Evolutionary conservation across 2,113 vertebrate species (phyloP).

Genomic region (Oreochromis niloticus): DNA sequence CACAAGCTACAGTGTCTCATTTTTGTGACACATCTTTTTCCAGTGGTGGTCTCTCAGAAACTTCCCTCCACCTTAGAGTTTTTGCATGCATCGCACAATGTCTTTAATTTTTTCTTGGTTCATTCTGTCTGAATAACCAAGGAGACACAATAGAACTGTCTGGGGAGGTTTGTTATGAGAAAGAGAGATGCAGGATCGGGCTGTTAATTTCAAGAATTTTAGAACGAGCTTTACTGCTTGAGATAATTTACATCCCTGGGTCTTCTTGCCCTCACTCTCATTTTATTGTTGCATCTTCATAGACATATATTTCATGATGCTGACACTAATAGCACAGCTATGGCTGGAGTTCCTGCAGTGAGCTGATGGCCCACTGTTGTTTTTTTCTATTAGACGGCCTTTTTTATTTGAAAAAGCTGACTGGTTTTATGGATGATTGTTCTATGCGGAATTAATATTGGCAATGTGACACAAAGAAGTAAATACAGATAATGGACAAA

Average conservation of each 20-base stretch:
- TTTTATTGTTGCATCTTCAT: conserved; percentile 30
- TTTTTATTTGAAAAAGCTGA: background rate
- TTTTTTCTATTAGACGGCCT: conserved; percentile 8
- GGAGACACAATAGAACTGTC: conserved; percentile 15
- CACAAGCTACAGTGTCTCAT: background rate
- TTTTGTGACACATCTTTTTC: background rate
- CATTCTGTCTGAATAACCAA: background rate
- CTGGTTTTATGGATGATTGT: background rate
- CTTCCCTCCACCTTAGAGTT: background rate
- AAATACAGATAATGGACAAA: background rate
- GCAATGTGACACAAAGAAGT: background rate
- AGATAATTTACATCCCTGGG: conserved; percentile 37
- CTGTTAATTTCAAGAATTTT: conserved; percentile 25
- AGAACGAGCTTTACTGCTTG: conserved; percentile 31
- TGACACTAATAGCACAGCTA: conserved; percentile 26
- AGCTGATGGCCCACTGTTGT: conserved; percentile 11
- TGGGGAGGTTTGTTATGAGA: background rate
- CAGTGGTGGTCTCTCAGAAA: background rate
- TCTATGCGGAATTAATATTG: background rate
- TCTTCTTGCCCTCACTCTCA: conserved; percentile 7
- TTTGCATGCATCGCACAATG: background rate
- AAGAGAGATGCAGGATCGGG: background rate
- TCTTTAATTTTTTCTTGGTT: background rate
- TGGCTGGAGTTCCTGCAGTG: background rate
- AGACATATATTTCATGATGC: conserved; percentile 7